Conservation (phyloP, 2,888 invertebrate genomes). For the Oegoconia quadripuncta region DNA sequence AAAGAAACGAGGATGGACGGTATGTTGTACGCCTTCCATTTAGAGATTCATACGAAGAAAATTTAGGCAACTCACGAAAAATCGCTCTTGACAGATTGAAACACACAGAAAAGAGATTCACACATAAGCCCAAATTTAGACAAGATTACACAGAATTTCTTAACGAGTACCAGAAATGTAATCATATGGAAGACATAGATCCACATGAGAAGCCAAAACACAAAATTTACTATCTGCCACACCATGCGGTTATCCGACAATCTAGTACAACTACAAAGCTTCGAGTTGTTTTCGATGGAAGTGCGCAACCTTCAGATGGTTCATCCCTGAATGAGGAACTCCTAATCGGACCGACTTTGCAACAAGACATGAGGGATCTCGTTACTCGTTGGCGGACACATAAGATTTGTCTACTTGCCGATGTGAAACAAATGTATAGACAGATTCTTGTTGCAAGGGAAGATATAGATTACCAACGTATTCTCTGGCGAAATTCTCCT, state of each 20-base stretch:
- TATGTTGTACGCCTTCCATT: conserved; percentile 24
- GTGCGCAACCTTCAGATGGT: conserved; percentile 18
- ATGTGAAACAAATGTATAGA: conserved; percentile 21
- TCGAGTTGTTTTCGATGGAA: conserved; percentile 23
- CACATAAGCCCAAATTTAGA: conserved; percentile 16
- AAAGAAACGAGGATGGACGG: conserved; percentile 13
- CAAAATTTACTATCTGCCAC: conserved; percentile 20
- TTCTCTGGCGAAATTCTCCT: conserved; percentile 10
- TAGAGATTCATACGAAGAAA: conserved; percentile 10
- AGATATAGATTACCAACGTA: conserved; percentile 19
- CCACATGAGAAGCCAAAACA: conserved; percentile 13
- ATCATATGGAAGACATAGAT: conserved; percentile 21
- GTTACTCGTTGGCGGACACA: conserved; percentile 19
- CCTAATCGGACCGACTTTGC: conserved; percentile 8
- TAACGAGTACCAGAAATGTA: conserved; percentile 16
- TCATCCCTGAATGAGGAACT: conserved; percentile 18
- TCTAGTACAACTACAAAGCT: conserved; percentile 20
- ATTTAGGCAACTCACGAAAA: conserved; percentile 9
- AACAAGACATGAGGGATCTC: conserved; percentile 19
- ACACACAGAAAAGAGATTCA: conserved; percentile 19
- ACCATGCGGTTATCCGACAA: conserved; percentile 20
- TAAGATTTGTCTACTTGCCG: conserved; percentile 17
- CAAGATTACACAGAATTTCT: conserved; percentile 21
- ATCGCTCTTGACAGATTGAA: conserved; percentile 18
- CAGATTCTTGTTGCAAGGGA: conserved; percentile 13